Evolutionary conservation across 2,113 vertebrate genomes (phyloP).

Genomic region (Tenebrosternarchus preto): DNA sequence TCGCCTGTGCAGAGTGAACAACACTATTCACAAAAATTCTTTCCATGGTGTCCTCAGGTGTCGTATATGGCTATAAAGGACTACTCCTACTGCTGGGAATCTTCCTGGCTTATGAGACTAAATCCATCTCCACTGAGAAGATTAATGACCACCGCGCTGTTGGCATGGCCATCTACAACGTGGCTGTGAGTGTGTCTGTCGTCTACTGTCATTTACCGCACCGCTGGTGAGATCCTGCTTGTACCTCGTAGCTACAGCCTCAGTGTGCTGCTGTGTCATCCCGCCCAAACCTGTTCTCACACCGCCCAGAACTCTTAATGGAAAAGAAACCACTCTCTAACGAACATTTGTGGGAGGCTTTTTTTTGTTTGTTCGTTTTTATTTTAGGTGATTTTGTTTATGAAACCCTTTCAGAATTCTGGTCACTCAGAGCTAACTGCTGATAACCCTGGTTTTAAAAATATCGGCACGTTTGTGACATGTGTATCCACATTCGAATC

Average conservation of each 20-base stretch:
- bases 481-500: neutral
- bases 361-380: too few relatives aligned
- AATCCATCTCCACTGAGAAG: slow-evolving; percentile 82
- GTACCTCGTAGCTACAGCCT: neutral
- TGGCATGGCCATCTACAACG: slow-evolving; percentile 62
- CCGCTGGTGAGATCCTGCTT: slow-evolving; percentile 25
- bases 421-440: too few relatives aligned
- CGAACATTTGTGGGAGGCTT: too few relatives aligned
- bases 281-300: neutral
- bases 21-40: neutral
- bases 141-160: slow-evolving; percentile 61
- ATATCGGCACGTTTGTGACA: neutral
- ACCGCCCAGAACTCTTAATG: neutral
- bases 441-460: too few relatives aligned
- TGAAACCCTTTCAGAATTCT: too few relatives aligned
- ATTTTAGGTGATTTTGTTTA: too few relatives aligned
- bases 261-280: neutral
- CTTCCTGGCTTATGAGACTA: slow-evolving; percentile 94
- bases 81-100: slow-evolving; percentile 88
- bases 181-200: slow-evolving; percentile 53
- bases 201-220: slow-evolving; percentile 29
- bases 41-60: slow-evolving; percentile 70
- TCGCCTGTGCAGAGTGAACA: neutral
- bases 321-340: too few relatives aligned
- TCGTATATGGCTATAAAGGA: slow-evolving; percentile 94